Conservation (phyloP, 2,797 vertebrate genomes). For the Lates japonicus region DNA sequence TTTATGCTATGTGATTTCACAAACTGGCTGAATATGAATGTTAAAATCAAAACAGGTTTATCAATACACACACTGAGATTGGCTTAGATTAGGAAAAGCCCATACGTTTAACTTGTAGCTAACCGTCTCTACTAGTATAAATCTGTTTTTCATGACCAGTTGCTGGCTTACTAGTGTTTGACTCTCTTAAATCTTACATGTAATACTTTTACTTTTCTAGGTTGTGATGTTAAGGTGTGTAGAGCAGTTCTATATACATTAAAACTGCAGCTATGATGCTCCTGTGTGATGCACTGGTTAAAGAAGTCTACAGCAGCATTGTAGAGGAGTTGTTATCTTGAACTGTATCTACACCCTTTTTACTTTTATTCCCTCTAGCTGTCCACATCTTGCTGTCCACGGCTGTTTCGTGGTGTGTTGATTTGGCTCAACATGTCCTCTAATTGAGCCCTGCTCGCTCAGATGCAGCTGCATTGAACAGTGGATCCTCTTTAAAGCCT, state of each 20-base stretch:
- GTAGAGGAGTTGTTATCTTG: background rate
- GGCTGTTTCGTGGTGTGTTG: conserved; percentile 15
- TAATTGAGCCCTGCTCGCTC: conserved; percentile 45
- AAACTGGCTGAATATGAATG: background rate
- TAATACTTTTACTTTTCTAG: too few species aligned
- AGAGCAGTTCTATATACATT: background rate
- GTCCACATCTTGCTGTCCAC: background rate
- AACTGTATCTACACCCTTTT: background rate
- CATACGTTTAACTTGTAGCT: too few species aligned
- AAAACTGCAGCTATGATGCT: background rate
- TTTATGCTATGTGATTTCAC: background rate
- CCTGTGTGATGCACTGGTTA: background rate
- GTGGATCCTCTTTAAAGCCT: conserved; percentile 37
- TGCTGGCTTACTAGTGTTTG: background rate
- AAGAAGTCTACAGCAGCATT: background rate
- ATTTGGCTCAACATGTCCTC: conserved; percentile 23
- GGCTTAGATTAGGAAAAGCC: background rate
- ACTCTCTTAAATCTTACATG: too few species aligned
- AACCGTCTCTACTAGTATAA: background rate
- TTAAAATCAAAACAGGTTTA: background rate
- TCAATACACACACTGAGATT: background rate
- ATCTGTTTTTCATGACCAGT: background rate
- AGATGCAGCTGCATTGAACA: conserved; percentile 34
- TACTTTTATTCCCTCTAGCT: background rate
- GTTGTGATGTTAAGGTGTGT: too few species aligned